Evolutionary conservation across 2,797 vertebrate genomes (phyloP), one percentile per base, ranked within the genome.

Genomic region (Lepilemur septentrionalis): DNA sequence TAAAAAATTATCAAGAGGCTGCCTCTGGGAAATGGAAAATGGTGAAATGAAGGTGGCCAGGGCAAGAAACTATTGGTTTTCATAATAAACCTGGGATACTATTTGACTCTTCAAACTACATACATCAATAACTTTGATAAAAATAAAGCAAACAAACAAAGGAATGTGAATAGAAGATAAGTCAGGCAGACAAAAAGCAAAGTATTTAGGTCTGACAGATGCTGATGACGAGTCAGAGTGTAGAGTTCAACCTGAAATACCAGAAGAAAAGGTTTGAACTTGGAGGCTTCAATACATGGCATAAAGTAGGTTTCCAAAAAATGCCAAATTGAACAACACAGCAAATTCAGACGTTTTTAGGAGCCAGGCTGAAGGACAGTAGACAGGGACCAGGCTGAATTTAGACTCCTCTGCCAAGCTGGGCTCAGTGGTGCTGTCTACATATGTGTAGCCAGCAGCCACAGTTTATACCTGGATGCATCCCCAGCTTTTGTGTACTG

Each of bases 11-110:
- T 35, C 14, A 84, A 75, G 76, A 52, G 43, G 18, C 22, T 92
- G 43, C n/a, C 63, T 57, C 73, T 48, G 38, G 69, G n/a, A 38
- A 92, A 84, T 30, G 22, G 79, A 75, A 94, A 92, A 79, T 28
- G 75, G 65, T 61, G 55, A 92, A 57, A 93, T 61, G 59, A 96
- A 59, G 35, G 55, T 69, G 50, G 43, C n/a, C 23, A n/a, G 1
- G 12, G 63, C 38, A 57, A 65, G 11, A 90, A 86, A 79, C 3
- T 61, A 35, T 28, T 69, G 38, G 75, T 88, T 93, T 93, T 86
- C 85, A 88, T 67, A 83, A 93, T 43, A 83, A 80, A 94, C 20
- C 38, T 59, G 6, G 10, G 25, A 32, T 83, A 82, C 46, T 52
- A 38, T 52, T 72, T 83, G 65, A 84, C 23, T 85, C 57, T 52